phyloP scores from a whole-genome alignment of 2,888 invertebrate species.

The Aproaerema taeniolella region DNA sequence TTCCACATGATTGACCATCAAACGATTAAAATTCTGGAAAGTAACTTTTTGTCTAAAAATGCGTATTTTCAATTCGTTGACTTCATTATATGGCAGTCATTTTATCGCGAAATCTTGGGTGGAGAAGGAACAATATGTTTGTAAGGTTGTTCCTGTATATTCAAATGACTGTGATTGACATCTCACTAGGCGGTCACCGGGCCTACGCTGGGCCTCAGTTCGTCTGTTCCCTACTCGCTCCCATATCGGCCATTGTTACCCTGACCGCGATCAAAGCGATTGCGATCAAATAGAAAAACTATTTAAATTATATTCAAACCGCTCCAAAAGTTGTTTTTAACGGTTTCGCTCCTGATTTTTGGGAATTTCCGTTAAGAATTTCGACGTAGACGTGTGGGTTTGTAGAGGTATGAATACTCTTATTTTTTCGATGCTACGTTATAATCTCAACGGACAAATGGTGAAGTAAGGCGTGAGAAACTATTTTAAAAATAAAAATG shows the following conservation, averaged over 20 bases:
- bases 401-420: too few relatives aligned
- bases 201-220: slow-evolving; percentile 15
- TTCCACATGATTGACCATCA: slow-evolving; percentile 51
- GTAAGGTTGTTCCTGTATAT: too few relatives aligned
- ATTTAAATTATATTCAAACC: slow-evolving; percentile 51
- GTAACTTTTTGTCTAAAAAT: slow-evolving; percentile 48
- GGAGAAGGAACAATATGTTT: slow-evolving; percentile 60
- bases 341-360: slow-evolving; percentile 30
- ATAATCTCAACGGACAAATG: not conserved
- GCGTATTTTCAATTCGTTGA: slow-evolving; percentile 56
- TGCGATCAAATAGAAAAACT: slow-evolving; percentile 57
- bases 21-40: slow-evolving; percentile 37
- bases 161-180: slow-evolving; percentile 73
- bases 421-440: too few relatives aligned
- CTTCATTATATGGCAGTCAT: slow-evolving; percentile 53
- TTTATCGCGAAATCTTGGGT: slow-evolving; percentile 64
- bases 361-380: slow-evolving; percentile 53
- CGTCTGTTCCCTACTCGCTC: slow-evolving; percentile 38
- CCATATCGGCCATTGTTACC: slow-evolving; percentile 55
- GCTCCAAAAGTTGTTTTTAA: slow-evolving; percentile 35
- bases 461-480: not conserved
- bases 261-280: slow-evolving; percentile 64
- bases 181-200: slow-evolving; percentile 60
- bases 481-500: too few relatives aligned
- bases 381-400: too few relatives aligned